Evolutionary conservation across 2,113 vertebrate genomes (phyloP).

Genomic region (Aphelocoma coerulescens): DNA sequence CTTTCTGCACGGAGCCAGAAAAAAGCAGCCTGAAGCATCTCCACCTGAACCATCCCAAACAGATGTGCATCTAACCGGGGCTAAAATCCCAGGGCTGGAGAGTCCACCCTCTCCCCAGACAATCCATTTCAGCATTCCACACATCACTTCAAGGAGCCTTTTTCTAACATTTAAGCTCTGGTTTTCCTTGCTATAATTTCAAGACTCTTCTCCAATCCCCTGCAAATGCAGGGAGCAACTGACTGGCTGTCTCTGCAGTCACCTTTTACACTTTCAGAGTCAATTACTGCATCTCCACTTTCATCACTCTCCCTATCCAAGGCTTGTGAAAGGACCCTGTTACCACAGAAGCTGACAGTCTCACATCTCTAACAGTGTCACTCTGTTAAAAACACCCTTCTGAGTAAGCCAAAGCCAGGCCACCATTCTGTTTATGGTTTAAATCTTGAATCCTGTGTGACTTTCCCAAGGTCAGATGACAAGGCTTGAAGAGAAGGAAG

Average conservation of each 20-base stretch:
- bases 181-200: background rate
- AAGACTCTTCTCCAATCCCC: background rate
- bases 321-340: background rate
- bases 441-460: background rate
- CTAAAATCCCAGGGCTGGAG: background rate
- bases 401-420: background rate
- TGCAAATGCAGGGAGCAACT: background rate
- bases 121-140: background rate
- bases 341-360: background rate
- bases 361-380: background rate
- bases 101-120: conserved; percentile 35
- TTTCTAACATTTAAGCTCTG: background rate
- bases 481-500: background rate
- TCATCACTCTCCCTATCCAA: background rate
- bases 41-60: conserved; percentile 30
- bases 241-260: background rate
- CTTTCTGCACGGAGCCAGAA: background rate
- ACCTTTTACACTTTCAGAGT: background rate
- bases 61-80: background rate
- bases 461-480: background rate
- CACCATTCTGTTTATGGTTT: background rate
- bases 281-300: background rate
- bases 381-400: background rate
- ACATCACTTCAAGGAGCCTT: background rate
- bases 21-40: conserved; percentile 4